Conservation (phyloP, 2,113 vertebrate species). For the Oncorhynchus kisutch region DNA sequence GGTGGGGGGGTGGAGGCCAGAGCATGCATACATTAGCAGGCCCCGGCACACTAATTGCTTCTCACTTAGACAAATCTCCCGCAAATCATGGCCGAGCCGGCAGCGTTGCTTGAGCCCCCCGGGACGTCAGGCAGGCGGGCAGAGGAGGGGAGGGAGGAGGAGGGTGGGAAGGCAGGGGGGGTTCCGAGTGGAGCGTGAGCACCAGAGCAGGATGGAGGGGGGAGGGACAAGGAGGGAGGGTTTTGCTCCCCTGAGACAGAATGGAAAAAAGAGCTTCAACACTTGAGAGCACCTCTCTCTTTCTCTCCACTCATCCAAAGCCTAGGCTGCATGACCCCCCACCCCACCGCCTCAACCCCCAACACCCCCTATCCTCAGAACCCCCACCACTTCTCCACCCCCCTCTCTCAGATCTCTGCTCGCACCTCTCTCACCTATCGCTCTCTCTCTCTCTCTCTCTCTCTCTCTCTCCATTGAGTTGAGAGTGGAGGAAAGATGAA, state of each 20-base stretch:
- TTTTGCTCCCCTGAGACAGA: conserved; percentile 61
- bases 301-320: conserved; percentile 57
- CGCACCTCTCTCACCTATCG: conserved; percentile 35
- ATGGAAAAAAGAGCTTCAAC: conserved; percentile 52
- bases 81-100: conserved; percentile 76
- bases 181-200: conserved; percentile 68
- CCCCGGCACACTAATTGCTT: conserved; percentile 80
- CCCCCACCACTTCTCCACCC: conserved; percentile 30
- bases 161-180: conserved; percentile 12
- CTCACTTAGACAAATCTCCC: conserved; percentile 84
- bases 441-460: conserved; percentile 45
- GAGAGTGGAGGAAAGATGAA: conserved; percentile 74
- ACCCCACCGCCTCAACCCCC: conserved; percentile 47
- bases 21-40: conserved; percentile 77
- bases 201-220: conserved; percentile 69
- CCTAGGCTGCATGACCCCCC: conserved; percentile 46
- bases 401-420: conserved; percentile 66
- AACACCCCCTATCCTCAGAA: conserved; percentile 33
- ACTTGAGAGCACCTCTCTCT: conserved; percentile 37
- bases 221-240: conserved; percentile 33
- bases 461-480: conserved; percentile 15
- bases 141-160: neutral
- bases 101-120: conserved; percentile 68
- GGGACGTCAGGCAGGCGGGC: conserved; percentile 58
- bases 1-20: conserved; percentile 37